Conservation (phyloP, 2,888 invertebrate species). For the Tillus elongatus region DNA sequence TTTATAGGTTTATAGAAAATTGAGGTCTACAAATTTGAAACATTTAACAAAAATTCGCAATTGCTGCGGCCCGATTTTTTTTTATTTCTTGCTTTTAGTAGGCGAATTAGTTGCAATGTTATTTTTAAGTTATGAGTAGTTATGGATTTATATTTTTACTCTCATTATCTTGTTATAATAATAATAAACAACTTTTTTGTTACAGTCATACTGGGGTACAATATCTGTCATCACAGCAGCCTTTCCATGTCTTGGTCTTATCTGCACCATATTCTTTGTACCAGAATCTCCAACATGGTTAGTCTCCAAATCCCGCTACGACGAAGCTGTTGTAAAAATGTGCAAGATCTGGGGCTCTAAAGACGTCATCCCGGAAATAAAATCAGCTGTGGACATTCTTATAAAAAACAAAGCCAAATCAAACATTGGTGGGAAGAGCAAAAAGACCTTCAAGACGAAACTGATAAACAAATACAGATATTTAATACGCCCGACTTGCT, state of each 20-base stretch:
- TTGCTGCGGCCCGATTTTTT: too few relatives aligned
- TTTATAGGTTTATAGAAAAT: too few relatives aligned
- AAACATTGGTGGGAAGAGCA: not conserved
- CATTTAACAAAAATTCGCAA: too few relatives aligned
- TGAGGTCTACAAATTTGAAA: too few relatives aligned
- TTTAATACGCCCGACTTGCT: conserved; percentile 37
- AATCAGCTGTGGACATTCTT: conserved; percentile 31
- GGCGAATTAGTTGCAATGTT: too few relatives aligned
- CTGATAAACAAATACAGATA: conserved; percentile 28
- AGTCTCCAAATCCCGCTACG: conserved; percentile 40
- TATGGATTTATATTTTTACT: too few relatives aligned
- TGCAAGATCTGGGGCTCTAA: conserved; percentile 40
- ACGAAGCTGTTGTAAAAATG: conserved; percentile 42
- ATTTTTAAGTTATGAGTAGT: too few relatives aligned
- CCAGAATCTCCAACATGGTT: conserved; percentile 51
- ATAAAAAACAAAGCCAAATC: conserved; percentile 24
- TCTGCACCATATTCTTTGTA: conserved; percentile 38
- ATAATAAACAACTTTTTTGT: conserved; percentile 18
- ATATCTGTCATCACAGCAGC: conserved; percentile 40
- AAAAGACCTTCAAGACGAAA: conserved; percentile 22
- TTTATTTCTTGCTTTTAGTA: too few relatives aligned
- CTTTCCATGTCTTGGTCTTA: conserved; percentile 40
- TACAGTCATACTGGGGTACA: conserved; percentile 43
- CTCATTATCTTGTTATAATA: not conserved
- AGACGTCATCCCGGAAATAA: conserved; percentile 24